A percentile compares a stretch with the other conserved stretches of the same genome.
Conservation (phyloP, 2,888 invertebrate genomes). For the Rotaria magnacalcarata region DNA sequence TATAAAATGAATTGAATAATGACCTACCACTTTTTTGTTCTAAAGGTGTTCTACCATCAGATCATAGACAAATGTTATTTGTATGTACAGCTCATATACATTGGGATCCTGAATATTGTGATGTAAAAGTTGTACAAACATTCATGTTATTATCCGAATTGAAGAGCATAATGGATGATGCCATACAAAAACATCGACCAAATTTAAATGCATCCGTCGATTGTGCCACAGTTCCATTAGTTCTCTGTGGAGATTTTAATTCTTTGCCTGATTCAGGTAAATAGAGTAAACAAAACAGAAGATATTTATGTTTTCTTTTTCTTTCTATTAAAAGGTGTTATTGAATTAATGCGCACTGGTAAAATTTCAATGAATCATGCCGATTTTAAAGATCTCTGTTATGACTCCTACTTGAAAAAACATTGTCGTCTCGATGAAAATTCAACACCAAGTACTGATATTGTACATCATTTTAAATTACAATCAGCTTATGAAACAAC, state of each 20-base stretch:
- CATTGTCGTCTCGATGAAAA: constrained; percentile 60
- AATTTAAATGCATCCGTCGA: constrained; percentile 62
- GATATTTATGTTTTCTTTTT: too few species aligned
- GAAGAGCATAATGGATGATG: constrained; percentile 75
- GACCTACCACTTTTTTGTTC: not conserved
- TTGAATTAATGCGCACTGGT: constrained; percentile 86
- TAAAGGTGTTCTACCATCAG: not conserved
- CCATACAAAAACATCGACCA: constrained; percentile 72
- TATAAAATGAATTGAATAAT: too few species aligned
- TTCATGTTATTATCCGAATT: constrained; percentile 97
- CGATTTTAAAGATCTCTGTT: constrained; percentile 91
- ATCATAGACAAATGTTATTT: constrained; percentile 45
- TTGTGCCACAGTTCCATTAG: constrained; percentile 73
- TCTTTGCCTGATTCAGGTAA: constrained; percentile 84
- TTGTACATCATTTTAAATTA: constrained; percentile 90
- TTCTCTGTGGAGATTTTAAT: constrained; percentile 96
- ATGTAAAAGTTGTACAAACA: constrained; percentile 96
- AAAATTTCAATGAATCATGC: constrained; percentile 82
- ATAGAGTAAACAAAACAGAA: constrained; percentile 56
- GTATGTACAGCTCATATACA: constrained; percentile 85
- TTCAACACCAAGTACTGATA: constrained; percentile 62
- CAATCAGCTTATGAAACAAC: constrained; percentile 83
- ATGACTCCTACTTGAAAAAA: constrained; percentile 82
- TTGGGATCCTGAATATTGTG: constrained; percentile 99
- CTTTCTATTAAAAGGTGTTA: constrained; percentile 69